phyloP scores from a whole-genome alignment of 2,797 vertebrate genomes.

The Sebastes oblongus region DNA sequence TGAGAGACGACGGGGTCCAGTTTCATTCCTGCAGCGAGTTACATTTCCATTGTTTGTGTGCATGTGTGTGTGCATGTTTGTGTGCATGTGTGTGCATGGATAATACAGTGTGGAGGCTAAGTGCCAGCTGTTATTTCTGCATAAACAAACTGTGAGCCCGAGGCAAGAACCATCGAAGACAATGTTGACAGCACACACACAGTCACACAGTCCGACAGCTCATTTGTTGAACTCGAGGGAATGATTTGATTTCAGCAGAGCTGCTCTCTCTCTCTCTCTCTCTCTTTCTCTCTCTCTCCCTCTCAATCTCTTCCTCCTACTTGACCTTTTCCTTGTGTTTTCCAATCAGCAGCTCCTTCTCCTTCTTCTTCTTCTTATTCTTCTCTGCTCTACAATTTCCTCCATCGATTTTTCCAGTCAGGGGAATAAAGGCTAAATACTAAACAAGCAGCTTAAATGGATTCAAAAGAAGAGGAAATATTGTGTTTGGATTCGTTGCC shows the following conservation, averaged over 20 bases:
- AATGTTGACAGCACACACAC: constrained; percentile 12
- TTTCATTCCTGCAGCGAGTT: constrained; percentile 38
- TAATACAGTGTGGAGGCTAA: not conserved
- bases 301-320: not conserved
- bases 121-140: constrained; percentile 33
- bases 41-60: constrained; percentile 17
- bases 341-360: constrained; percentile 44
- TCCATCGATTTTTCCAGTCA: constrained; percentile 33
- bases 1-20: constrained; percentile 18
- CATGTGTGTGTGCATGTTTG: not conserved
- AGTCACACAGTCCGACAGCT: constrained; percentile 27
- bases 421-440: not conserved
- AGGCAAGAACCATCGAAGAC: constrained; percentile 11
- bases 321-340: constrained; percentile 47
- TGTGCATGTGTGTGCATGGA: not conserved
- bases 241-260: constrained; percentile 39
- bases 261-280: not conserved
- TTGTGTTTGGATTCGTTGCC: not conserved
- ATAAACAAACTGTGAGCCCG: constrained; percentile 42
- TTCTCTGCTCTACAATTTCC: constrained; percentile 31
- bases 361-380: not conserved
- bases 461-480: not conserved
- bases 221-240: constrained; percentile 38
- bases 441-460: constrained; percentile 1
- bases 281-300: not conserved